These are phyloP conservation scores for Chrysomallon squamiferum DNA, from an alignment of 1,140 invertebrate genomes.

Conservation along the genomic window DNA sequence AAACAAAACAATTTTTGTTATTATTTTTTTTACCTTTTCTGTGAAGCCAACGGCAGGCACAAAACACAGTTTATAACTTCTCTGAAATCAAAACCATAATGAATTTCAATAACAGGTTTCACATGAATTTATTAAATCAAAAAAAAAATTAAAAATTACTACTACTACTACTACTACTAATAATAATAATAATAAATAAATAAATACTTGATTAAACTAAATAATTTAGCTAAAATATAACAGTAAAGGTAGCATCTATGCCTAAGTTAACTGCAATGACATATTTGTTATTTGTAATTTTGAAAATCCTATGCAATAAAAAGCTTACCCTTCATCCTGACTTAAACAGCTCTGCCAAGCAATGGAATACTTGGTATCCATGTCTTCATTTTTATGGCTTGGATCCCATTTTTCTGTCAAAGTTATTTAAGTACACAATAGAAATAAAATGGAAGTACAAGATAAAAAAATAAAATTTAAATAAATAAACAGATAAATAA, in stretches of 20 bases:
- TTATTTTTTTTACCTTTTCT: slow-evolving; percentile 68
- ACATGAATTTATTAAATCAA: too few species aligned
- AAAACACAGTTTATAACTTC: slow-evolving; percentile 55
- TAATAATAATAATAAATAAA: too few species aligned
- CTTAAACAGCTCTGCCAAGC: slow-evolving; percentile 26
- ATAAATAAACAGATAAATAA: too few species aligned
- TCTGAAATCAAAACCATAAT: slow-evolving; percentile 31
- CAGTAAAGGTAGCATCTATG: background rate
- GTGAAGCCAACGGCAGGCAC: slow-evolving; percentile 67
- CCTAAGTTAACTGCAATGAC: background rate
- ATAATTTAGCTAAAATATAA: background rate
- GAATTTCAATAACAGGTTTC: background rate
- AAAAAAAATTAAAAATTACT: too few species aligned
- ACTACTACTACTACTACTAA: too few species aligned
- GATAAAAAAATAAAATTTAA: too few species aligned
- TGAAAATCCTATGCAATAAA: too few species aligned
- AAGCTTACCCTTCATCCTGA: slow-evolving; percentile 32
- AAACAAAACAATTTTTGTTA: too few species aligned
- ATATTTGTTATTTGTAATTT: too few species aligned
- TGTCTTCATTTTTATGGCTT: slow-evolving; percentile 47
- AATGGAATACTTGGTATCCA: slow-evolving; percentile 26
- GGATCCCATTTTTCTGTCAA: slow-evolving; percentile 65
- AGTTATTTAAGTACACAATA: too few species aligned
- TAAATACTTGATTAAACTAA: too few species aligned
- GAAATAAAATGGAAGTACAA: too few species aligned